Percentiles rank a stretch among this genome's conserved stretches.
These are phyloP conservation scores for Arremon brunneinucha DNA, from an alignment of 2,797 vertebrate genomes.

Conservation along the genomic window DNA sequence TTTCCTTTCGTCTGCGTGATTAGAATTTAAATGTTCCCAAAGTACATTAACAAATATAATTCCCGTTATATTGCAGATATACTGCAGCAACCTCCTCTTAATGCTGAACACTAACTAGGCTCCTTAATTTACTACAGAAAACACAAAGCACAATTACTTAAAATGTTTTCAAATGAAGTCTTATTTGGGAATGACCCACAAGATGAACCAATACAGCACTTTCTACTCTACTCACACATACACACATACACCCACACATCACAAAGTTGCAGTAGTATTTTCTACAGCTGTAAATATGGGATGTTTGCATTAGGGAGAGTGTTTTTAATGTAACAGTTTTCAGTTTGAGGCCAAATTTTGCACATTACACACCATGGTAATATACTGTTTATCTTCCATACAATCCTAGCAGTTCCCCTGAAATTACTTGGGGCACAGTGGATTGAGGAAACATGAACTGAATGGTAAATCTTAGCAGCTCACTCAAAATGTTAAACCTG, in stretches of 20 bases:
- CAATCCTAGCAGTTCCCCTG: neutral
- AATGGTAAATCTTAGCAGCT: neutral
- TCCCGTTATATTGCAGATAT: neutral
- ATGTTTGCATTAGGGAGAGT: neutral
- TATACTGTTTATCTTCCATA: neutral
- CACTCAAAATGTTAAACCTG: neutral
- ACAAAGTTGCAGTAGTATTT: neutral
- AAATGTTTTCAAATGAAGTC: neutral
- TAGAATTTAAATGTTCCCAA: slow-evolving; percentile 48
- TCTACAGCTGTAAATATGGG: neutral
- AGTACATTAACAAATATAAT: slow-evolving; percentile 21
- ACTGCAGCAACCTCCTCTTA: neutral
- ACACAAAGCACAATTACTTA: neutral
- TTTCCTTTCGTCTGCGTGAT: slow-evolving; percentile 21
- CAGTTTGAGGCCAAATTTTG: neutral
- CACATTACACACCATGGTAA: neutral
- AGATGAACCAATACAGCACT: neutral
- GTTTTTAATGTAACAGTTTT: neutral
- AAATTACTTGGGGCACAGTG: neutral
- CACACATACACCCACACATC: neutral
- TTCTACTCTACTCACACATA: neutral
- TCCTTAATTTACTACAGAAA: neutral
- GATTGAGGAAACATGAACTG: neutral
- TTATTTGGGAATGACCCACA: neutral
- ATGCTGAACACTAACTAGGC: neutral